Base-by-base conservation (phyloP, 2,888 invertebrate genomes). In the Apotomis betuletana region DNA sequence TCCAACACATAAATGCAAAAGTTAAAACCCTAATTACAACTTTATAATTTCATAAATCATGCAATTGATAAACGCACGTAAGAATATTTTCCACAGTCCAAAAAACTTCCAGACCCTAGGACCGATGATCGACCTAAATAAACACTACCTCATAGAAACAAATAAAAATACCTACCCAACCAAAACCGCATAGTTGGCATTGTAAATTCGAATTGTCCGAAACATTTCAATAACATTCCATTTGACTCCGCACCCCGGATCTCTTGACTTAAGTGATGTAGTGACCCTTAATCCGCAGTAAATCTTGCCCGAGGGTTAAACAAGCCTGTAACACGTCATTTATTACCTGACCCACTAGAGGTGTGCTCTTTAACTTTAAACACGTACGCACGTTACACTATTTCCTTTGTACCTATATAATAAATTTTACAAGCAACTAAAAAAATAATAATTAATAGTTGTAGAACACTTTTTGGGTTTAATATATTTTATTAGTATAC, bases 261-360 rank as follows among this genome's bases (percentile, higher is more conserved):
- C 90, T 91, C 87, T 87, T 88, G 88, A 89, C 89, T 90, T 88
- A 89, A 90, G 87, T 90, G 88, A 88, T 90, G 91, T 90, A 91
- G 89, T 92, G 90, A 89, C 91, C 92, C 90, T 85, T 89, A 91
- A 91, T 90, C 90, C 90, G 90, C 90, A 85, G 91, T 93, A 92
- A 92, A 92, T 93, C 92, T 92, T 91, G 85, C 79, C 85, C 81
- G 87, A 86, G 90, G 91, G 91, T 91, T 89, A 90, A 89, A 89
- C 89, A 88, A 88, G 88, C 88, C 78, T 87, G 87, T 88, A 85
- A 84, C 85, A 87, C 87, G 88, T 88, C 91, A 90, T 92, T 92
- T 91, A 90, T 92, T 90, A 90, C 90, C 86, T 85, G 89, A 86
- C 10, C 67, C 57, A 51, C 55, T 55, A 51, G 51, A 57, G 54